Evolutionary conservation across 2,888 invertebrate species (phyloP).

Genomic region (Aspidapion aeneum): DNA sequence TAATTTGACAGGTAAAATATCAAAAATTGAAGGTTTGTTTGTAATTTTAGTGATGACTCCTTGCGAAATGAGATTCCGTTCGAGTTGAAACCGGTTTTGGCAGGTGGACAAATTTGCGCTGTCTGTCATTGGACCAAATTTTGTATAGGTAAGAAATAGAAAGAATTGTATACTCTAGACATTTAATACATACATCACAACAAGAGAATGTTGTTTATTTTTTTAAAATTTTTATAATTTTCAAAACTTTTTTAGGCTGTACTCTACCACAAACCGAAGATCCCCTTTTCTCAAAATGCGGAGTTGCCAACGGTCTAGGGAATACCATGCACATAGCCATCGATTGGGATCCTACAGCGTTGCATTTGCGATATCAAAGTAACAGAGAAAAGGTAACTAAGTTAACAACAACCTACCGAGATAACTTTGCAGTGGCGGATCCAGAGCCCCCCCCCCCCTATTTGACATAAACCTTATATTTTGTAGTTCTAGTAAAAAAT

Average conservation of each 20-base stretch:
- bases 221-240: too few species aligned
- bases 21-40: too few species aligned
- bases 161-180: too few species aligned
- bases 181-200: too few species aligned
- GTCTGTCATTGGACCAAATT: conserved; percentile 78
- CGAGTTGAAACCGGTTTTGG: conserved; percentile 74
- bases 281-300: conserved; percentile 48
- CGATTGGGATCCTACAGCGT: conserved; percentile 93
- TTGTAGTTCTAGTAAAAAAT: too few species aligned
- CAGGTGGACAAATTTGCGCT: conserved; percentile 70
- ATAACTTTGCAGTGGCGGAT: too few species aligned
- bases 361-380: conserved; percentile 72
- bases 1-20: too few species aligned
- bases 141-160: conserved; percentile 50
- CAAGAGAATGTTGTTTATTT: too few species aligned
- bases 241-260: conserved; percentile 68
- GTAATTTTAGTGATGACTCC: conserved; percentile 76
- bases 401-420: too few species aligned
- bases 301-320: conserved; percentile 8
- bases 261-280: conserved; percentile 66
- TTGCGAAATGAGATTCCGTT: conserved; percentile 91
- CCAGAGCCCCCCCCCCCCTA: too few species aligned
- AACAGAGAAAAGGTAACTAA: conserved; percentile 42
- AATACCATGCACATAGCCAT: conserved; percentile 64
- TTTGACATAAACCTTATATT: too few species aligned